Percentiles rank a stretch among this genome's conserved stretches.
phyloP scores from a whole-genome alignment of 2,888 invertebrate species.

The Pomacea canaliculata region DNA sequence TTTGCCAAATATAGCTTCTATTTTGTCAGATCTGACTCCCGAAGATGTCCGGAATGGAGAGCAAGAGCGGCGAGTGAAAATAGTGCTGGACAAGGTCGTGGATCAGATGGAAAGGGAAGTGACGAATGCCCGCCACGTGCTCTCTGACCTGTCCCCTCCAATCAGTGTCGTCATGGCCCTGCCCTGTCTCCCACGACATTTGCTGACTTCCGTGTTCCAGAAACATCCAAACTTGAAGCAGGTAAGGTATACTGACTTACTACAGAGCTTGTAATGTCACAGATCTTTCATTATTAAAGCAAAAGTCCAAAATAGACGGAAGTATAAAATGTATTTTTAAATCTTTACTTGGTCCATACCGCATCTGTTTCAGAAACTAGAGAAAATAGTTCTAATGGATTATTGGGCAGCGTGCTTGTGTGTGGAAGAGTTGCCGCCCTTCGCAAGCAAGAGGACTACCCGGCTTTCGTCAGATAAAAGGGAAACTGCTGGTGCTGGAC shows the following conservation, averaged over 20 bases:
- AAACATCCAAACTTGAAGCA: not conserved
- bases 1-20: too few species aligned
- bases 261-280: too few species aligned
- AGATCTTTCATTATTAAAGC: too few species aligned
- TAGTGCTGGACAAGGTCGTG: not conserved
- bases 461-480: not conserved
- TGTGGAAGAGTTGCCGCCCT: not conserved
- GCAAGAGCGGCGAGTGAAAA: not conserved
- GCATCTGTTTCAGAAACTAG: not conserved
- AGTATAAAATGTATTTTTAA: too few species aligned
- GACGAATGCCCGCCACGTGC: not conserved
- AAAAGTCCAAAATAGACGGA: too few species aligned
- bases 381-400: not conserved
- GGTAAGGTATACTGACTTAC: not conserved
- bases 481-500: not conserved
- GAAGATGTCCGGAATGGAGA: not conserved
- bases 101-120: not conserved
- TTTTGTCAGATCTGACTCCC: too few species aligned
- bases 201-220: not conserved
- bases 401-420: not conserved
- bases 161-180: conserved; percentile 7
- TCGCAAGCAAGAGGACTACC: not conserved
- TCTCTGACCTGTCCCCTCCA: conserved; percentile 11
- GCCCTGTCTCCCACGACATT: not conserved
- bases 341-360: too few species aligned